A percentile compares a stretch with the other conserved stretches of the same genome.
phyloP scores from a whole-genome alignment of 2,888 invertebrate species.

The Himalopsyche japonica region DNA sequence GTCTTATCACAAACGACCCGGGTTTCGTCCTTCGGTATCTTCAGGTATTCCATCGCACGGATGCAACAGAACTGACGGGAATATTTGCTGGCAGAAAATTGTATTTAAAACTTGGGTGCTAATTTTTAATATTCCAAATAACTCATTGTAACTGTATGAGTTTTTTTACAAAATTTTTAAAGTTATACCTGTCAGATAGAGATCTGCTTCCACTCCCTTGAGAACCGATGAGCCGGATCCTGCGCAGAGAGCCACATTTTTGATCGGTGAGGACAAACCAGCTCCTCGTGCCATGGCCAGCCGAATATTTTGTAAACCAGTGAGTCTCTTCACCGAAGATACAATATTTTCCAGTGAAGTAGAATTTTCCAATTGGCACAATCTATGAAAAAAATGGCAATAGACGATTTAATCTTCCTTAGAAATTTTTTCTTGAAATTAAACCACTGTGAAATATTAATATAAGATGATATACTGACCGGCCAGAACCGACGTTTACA shows the following conservation, averaged over 20 bases:
- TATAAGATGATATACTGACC: slow-evolving; percentile 42
- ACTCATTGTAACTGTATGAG: too few species aligned
- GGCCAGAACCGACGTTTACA: slow-evolving; percentile 58
- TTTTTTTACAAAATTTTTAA: too few species aligned
- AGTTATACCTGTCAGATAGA: slow-evolving; percentile 74
- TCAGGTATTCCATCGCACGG: too few species aligned
- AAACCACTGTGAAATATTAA: too few species aligned
- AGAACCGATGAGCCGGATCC: slow-evolving; percentile 86
- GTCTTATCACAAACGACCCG: too few species aligned
- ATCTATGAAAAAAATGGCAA: slow-evolving; percentile 41
- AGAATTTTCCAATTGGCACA: slow-evolving; percentile 52
- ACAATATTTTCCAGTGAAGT: slow-evolving; percentile 62
- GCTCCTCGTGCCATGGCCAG: slow-evolving; percentile 66
- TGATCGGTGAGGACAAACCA: slow-evolving; percentile 54
- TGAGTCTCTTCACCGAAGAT: slow-evolving; percentile 68
- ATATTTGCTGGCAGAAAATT: not conserved
- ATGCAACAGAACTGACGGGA: too few species aligned
- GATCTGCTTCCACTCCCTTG: slow-evolving; percentile 70
- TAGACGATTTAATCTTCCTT: too few species aligned
- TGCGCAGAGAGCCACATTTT: slow-evolving; percentile 81
- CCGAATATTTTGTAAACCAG: slow-evolving; percentile 70
- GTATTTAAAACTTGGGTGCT: not conserved
- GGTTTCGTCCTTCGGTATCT: too few species aligned
- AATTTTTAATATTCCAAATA: too few species aligned
- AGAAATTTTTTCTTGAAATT: too few species aligned